Percentiles rank a stretch among this genome's conserved stretches.
Evolutionary conservation across 2,797 vertebrate genomes (phyloP).

Genomic region (Scomberomorus guttatus): DNA sequence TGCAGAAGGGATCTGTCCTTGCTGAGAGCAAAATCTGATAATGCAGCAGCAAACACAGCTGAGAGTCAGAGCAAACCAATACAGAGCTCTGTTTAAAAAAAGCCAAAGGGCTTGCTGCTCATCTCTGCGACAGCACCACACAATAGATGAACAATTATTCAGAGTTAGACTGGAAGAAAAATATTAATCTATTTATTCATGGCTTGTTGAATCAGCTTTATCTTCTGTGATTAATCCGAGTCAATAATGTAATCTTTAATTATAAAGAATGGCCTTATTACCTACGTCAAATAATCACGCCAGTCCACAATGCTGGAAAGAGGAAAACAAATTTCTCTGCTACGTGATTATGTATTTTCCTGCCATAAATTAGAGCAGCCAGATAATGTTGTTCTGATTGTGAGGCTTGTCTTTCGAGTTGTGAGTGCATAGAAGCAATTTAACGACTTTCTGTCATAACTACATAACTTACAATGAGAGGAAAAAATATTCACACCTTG

Average conservation of each 20-base stretch:
- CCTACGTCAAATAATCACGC: constrained; percentile 73
- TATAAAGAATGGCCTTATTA: constrained; percentile 80
- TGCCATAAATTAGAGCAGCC: constrained; percentile 52
- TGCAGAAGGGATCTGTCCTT: constrained; percentile 83
- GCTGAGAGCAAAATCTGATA: constrained; percentile 85
- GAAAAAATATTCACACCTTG: too few species aligned
- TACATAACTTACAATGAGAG: neutral
- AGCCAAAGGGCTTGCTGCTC: constrained; percentile 78
- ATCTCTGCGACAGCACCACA: constrained; percentile 70
- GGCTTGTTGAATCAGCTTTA: constrained; percentile 83
- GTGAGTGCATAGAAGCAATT: constrained; percentile 27
- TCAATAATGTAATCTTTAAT: constrained; percentile 86
- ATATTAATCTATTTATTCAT: constrained; percentile 83
- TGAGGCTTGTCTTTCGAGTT: constrained; percentile 29
- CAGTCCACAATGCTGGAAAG: constrained; percentile 48
- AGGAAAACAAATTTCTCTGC: constrained; percentile 67
- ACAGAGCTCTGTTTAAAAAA: constrained; percentile 71
- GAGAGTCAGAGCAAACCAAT: constrained; percentile 80
- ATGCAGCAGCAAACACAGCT: constrained; percentile 84
- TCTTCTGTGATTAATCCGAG: constrained; percentile 81
- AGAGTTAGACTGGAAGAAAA: constrained; percentile 72
- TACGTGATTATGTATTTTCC: constrained; percentile 63
- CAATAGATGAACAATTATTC: constrained; percentile 79
- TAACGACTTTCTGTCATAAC: constrained; percentile 15
- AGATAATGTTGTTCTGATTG: constrained; percentile 38